Percentiles rank a stretch among this genome's conserved stretches.
phyloP scores from a whole-genome alignment of 2,113 vertebrate species.

The Emydocephalus ijimae region DNA sequence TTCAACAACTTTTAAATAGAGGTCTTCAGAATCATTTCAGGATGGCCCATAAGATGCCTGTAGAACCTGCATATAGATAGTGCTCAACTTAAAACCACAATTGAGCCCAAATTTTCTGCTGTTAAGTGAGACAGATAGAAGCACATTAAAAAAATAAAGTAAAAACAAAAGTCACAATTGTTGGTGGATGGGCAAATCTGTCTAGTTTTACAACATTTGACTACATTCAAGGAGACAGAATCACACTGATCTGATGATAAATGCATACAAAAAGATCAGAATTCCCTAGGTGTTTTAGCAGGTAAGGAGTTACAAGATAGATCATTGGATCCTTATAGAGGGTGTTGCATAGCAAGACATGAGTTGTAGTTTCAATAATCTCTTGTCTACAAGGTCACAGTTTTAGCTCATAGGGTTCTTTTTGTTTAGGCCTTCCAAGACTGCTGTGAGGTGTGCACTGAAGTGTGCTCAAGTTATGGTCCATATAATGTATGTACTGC shows the following conservation, averaged over 20 bases:
- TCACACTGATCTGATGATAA: background rate
- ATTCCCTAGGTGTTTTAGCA: background rate
- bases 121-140: background rate
- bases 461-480: background rate
- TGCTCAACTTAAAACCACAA: no score
- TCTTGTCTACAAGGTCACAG: background rate
- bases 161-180: background rate
- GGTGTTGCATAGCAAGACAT: background rate
- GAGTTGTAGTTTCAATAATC: background rate
- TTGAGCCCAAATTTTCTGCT: no score
- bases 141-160: background rate
- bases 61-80: background rate
- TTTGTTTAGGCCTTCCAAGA: background rate
- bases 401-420: background rate
- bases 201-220: background rate
- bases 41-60: background rate
- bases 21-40: background rate
- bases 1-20: background rate
- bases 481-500: background rate
- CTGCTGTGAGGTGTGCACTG: background rate
- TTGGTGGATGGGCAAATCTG: background rate
- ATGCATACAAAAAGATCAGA: background rate
- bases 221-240: background rate
- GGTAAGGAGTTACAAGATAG: background rate
- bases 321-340: background rate